Evolutionary conservation across 2,888 invertebrate species (phyloP), one percentile per base, ranked within the genome.

Genomic region (Cryptocheilus praepositus): DNA sequence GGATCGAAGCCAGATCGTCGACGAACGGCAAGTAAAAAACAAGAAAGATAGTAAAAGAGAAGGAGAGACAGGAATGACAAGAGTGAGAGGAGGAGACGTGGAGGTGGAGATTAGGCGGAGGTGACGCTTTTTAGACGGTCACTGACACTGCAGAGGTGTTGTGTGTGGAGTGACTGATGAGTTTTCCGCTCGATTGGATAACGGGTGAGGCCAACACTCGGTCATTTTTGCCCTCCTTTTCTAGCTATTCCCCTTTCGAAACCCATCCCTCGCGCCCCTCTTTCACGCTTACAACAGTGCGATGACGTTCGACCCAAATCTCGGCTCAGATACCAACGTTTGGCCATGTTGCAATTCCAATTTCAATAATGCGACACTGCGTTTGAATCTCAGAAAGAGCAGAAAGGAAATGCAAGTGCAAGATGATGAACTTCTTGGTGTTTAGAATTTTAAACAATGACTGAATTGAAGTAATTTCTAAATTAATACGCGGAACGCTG

Each of bases 181-280:
- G 81, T 81, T 81, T 81, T 81, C 80, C 81, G 81, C 80, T 81
- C 81, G 81, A 81, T 81, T 75, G 81, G 76, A 67, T 72, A 78
- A 77, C 77, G 74, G 74, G 62, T 19, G 68, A 69, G 56, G 60
- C 73, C 58, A 63, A 67, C 75, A 59, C 71, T 70, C 61, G 67
- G 62, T 69, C 79, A 72, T 74, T 76, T 73, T 76, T 74, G 60
- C 61, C 64, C 61, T 52, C 61, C 67, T 72, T 67, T 62, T 61
- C 63, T 63, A 62, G 19, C 45, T 7, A 36, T 36, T 36, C 36
- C 36, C 8, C 36, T 36, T 36, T 36, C 36, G 36, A 36, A 36
- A 64, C 53, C 60, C 25, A 44, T 18, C 54, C 49, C 51, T 11
- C 13, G 19, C n/a, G 52, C 21, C 4, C 21, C 45, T 18, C 57